phyloP scores from a whole-genome alignment of 2,113 vertebrate genomes.

The Typhlomys cinereus region DNA sequence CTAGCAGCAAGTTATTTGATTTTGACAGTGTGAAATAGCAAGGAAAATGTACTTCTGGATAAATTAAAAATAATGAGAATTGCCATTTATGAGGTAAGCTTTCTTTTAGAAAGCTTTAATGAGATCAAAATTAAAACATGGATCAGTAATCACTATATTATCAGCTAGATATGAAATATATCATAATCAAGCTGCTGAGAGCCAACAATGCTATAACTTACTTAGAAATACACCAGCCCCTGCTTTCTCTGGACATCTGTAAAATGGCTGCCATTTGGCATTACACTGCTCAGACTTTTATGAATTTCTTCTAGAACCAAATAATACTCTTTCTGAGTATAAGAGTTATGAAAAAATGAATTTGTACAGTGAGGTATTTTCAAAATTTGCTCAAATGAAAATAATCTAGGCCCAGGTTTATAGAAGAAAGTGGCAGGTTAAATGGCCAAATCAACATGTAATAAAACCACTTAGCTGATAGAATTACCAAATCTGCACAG shows the following conservation, averaged over 20 bases:
- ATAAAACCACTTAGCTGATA: background rate
- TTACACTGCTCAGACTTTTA: background rate
- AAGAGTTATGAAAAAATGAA: background rate
- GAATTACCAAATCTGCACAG: background rate
- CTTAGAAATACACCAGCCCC: background rate
- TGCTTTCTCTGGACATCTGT: too few relatives aligned
- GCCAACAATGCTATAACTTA: background rate
- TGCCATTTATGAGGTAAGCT: background rate
- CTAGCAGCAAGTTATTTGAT: background rate
- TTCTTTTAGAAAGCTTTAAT: background rate
- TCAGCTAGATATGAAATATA: background rate
- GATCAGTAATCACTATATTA: background rate
- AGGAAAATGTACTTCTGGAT: background rate
- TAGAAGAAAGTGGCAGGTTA: background rate
- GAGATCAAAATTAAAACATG: background rate
- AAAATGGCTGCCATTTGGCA: background rate
- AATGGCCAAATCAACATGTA: background rate
- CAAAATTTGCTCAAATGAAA: background rate
- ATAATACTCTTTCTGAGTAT: background rate
- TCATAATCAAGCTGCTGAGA: background rate
- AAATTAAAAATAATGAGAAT: background rate
- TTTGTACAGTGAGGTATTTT: background rate
- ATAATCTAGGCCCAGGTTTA: background rate
- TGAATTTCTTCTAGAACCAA: background rate
- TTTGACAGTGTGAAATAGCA: background rate